Percentiles rank a stretch among this genome's conserved stretches.
phyloP scores from a whole-genome alignment of 1,140 invertebrate species.

The Probaryconus sp. region DNA sequence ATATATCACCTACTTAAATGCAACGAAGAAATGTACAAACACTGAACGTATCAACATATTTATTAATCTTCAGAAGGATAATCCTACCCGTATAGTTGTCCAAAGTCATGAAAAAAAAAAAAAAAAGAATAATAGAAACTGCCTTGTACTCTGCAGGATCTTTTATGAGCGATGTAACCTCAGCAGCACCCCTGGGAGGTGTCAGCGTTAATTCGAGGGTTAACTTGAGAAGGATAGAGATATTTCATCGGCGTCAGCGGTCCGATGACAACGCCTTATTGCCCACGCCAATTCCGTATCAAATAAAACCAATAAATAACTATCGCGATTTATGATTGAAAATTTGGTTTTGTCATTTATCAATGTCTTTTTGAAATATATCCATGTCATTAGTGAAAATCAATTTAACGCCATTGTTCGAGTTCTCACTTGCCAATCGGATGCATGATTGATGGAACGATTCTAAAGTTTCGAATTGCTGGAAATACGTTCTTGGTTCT shows the following conservation, averaged over 20 bases:
- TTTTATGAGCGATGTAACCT: neutral
- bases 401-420: neutral
- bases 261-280: conserved; percentile 12
- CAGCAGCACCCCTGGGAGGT: conserved; percentile 6
- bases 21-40: too few species aligned
- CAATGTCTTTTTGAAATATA: conserved; percentile 30
- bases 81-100: neutral
- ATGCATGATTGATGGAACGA: conserved; percentile 10
- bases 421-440: neutral
- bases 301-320: conserved; percentile 11
- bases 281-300: neutral
- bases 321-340: conserved; percentile 7
- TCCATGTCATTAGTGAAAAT: conserved; percentile 35
- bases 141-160: too few species aligned
- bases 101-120: conserved; percentile 9
- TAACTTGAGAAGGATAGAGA: neutral
- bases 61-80: conserved; percentile 34
- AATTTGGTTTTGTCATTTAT: conserved; percentile 26
- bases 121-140: conserved; percentile 13
- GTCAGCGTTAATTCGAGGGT: neutral
- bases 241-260: conserved; percentile 18
- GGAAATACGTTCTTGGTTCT: conserved; percentile 1
- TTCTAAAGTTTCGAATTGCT: neutral
- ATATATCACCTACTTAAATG: too few species aligned
- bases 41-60: too few species aligned